phyloP scores from a whole-genome alignment of 2,797 vertebrate species.

The Thaleichthys pacificus region DNA sequence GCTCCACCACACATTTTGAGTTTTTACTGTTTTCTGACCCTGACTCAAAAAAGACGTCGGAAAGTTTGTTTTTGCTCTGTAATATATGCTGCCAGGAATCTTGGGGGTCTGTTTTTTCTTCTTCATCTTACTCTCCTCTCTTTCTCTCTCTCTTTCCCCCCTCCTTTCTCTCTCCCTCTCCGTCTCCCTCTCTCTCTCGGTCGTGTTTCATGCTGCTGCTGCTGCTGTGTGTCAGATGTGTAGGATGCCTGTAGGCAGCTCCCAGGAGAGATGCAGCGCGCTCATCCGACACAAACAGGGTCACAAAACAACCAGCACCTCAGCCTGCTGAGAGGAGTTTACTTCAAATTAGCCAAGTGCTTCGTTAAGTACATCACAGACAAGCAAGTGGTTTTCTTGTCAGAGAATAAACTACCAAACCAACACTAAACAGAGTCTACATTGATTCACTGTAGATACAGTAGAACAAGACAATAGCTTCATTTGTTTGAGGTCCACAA shows the following conservation, averaged over 20 bases:
- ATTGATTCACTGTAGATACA: slow-evolving; percentile 9
- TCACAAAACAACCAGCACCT: slow-evolving; percentile 69
- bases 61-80: slow-evolving; percentile 67
- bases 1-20: slow-evolving; percentile 11
- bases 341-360: slow-evolving; percentile 71
- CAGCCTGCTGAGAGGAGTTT: slow-evolving; percentile 67
- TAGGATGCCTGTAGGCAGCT: slow-evolving; percentile 78
- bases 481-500: not conserved
- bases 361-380: slow-evolving; percentile 46
- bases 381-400: slow-evolving; percentile 55
- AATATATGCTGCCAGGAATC: slow-evolving; percentile 71
- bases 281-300: slow-evolving; percentile 79
- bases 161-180: not conserved
- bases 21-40: slow-evolving; percentile 12
- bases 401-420: slow-evolving; percentile 41
- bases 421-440: slow-evolving; percentile 31
- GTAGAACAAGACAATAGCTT: not conserved
- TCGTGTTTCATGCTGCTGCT: slow-evolving; percentile 12
- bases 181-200: slow-evolving; percentile 16
- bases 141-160: not conserved
- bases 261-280: slow-evolving; percentile 67
- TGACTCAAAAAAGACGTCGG: not conserved
- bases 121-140: not conserved
- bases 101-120: slow-evolving; percentile 14
- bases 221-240: slow-evolving; percentile 75